Conservation (phyloP, 2,797 vertebrate species). For the Arctocebus calabarensis region DNA sequence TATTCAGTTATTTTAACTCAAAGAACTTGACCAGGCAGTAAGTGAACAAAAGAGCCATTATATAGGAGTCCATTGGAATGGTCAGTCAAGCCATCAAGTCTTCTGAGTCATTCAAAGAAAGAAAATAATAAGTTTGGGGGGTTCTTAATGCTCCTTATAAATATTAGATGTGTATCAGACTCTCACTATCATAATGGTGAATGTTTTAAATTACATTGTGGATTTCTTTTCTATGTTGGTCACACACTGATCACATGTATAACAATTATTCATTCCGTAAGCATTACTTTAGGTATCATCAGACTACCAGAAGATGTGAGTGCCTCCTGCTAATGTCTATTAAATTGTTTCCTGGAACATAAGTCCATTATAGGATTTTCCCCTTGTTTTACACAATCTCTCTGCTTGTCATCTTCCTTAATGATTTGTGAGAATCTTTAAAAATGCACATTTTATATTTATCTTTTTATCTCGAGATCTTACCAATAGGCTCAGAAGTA, state of each 20-base stretch:
- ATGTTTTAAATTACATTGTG: background rate
- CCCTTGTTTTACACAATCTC: background rate
- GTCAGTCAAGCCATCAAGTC: background rate
- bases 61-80: background rate
- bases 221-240: background rate
- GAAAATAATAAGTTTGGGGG: background rate
- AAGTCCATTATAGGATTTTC: background rate
- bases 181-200: background rate
- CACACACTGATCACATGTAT: background rate
- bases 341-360: background rate
- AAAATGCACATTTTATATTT: background rate
- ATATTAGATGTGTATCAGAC: background rate
- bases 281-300: background rate
- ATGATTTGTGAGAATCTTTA: background rate
- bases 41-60: background rate
- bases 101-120: background rate
- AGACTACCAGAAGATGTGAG: background rate
- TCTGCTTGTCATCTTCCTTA: background rate
- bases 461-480: background rate
- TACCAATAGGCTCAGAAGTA: background rate
- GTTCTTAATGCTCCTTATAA: background rate
- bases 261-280: background rate
- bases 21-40: background rate
- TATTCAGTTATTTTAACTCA: background rate
- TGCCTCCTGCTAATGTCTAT: background rate